Evolutionary conservation across 2,113 vertebrate species (phyloP), one percentile per base, ranked within the genome.

Genomic region (Ailurus styani): DNA sequence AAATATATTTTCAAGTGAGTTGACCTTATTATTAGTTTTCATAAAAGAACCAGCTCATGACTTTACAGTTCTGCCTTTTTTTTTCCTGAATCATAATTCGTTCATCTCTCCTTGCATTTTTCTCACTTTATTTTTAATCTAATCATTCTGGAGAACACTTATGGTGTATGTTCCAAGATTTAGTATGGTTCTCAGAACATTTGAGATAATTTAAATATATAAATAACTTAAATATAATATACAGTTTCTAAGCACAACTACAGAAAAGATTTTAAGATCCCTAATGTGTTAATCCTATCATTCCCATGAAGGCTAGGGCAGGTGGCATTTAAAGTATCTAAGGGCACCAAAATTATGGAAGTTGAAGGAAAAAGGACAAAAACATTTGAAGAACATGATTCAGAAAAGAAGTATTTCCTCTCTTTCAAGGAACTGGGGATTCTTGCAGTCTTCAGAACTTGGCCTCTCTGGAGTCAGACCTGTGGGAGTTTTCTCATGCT

Each of bases 91-190:
- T 52, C 6, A 40, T 73, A 66, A 54, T 88, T 91, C 25, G 75
- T 73, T 62, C 47, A 81, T 89, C 34, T 95, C 37, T 77, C 25
- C 11, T 81, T 57, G 62, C 5, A 47, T 42, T 15, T 78, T 86
- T 93, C 31, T 79, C 40, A 62, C 79, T 73, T 34, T 93, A 37
- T 86, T 95, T 89, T 95, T 78, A 95, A 88, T 91, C 29, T 95
- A 64, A 81, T 25, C 4, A 31, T 68, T 72, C 37, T 52, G 54
- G 8, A 55, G 17, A 50, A 34, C 10, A 73, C 3, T 85, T 91
- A 13, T 95, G 15, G 7, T 64, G 45, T 23, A 29, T 86, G 13
- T 75, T 91, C 10, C 21, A 95, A 55, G 8, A 42, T 62, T 3
- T 60, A n/a, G 7, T n/a, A 25, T 95, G 15, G 9, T 85, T 82